Percentiles rank a stretch among this genome's conserved stretches.
Conservation (phyloP, 2,113 vertebrate genomes). For the Aviceda subcristata region DNA sequence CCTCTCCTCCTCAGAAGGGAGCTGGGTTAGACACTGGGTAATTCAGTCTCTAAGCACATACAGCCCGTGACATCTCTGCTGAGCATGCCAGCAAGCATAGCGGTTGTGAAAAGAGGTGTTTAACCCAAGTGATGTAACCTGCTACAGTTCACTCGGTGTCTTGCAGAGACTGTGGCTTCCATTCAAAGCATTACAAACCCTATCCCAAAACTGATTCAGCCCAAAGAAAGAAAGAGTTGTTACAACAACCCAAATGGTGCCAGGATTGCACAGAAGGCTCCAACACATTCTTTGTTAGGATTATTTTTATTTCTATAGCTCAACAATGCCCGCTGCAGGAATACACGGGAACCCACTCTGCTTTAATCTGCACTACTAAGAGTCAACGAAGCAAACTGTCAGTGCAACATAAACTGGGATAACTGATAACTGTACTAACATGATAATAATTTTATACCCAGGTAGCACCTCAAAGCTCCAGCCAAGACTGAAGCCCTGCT, state of each 20-base stretch:
- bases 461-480: background rate
- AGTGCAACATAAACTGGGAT: background rate
- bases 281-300: background rate
- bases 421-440: background rate
- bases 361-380: background rate
- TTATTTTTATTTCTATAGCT: background rate
- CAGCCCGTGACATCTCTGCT: background rate
- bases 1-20: background rate
- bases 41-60: background rate
- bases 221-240: slow-evolving; percentile 18
- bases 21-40: background rate
- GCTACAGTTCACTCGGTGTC: background rate
- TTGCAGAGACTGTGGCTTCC: background rate
- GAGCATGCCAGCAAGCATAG: background rate
- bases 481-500: background rate
- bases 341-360: background rate
- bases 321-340: background rate
- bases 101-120: background rate
- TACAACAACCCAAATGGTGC: background rate
- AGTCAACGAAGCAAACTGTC: background rate
- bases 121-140: background rate
- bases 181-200: slow-evolving; percentile 1
- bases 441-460: background rate
- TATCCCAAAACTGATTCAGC: background rate
- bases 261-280: slow-evolving; percentile 3